Conservation (phyloP, 2,888 invertebrate genomes). For the Plebejus melissa region DNA sequence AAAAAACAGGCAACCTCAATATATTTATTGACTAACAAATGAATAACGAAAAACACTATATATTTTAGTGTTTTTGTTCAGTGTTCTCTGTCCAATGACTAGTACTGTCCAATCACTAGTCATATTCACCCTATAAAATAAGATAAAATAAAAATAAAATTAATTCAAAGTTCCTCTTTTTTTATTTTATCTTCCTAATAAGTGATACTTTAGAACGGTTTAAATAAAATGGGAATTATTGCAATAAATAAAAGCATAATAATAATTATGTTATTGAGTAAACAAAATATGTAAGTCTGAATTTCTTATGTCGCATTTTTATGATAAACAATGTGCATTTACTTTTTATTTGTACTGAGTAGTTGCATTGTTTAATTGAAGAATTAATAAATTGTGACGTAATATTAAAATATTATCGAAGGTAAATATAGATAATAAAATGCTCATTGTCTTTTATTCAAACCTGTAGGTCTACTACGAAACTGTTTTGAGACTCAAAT, state of each 20-base stretch:
- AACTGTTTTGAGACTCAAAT: too few relatives aligned
- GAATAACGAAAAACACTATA: too few relatives aligned
- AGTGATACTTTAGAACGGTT: neutral
- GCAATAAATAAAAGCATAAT: neutral
- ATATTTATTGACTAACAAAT: too few relatives aligned
- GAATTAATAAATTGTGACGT: neutral
- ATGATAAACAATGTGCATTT: neutral
- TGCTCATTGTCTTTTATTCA: neutral
- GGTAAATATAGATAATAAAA: conserved; percentile 13
- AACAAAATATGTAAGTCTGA: conserved; percentile 1
- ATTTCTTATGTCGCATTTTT: conserved; percentile 2
- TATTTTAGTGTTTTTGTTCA: too few relatives aligned
- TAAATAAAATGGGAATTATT: neutral
- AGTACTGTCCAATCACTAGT: too few relatives aligned
- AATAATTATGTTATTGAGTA: neutral
- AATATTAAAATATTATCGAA: neutral
- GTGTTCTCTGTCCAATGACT: too few relatives aligned
- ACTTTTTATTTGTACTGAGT: neutral
- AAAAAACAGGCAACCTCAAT: too few relatives aligned
- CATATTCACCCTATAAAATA: neutral
- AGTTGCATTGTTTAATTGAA: neutral
- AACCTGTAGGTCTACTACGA: too few relatives aligned
- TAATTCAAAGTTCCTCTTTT: neutral
- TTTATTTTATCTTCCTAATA: neutral
- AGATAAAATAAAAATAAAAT: neutral